Conservation (phyloP, 92 coral and sea anemone species). For the Meandrina meandrites region DNA sequence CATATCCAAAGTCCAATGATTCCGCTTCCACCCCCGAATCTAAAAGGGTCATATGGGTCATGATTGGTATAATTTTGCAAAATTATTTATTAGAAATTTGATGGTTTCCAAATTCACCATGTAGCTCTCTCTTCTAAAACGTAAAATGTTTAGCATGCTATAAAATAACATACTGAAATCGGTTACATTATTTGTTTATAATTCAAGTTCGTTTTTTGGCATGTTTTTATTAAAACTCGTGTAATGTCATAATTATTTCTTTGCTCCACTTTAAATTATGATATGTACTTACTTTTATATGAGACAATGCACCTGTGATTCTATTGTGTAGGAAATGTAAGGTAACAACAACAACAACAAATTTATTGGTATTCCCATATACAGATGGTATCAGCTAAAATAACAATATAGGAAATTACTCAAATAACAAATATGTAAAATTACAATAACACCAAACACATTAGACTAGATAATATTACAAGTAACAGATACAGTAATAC, state of each 20-base stretch:
- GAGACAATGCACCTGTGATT: neutral
- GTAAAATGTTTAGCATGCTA: neutral
- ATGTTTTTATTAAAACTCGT: neutral
- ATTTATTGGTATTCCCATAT: too few relatives aligned
- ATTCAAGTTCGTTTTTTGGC: neutral
- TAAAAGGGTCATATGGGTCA: neutral
- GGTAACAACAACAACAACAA: too few relatives aligned
- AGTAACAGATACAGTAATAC: too few relatives aligned
- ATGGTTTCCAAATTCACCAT: neutral
- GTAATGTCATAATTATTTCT: neutral
- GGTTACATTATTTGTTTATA: neutral
- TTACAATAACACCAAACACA: too few relatives aligned
- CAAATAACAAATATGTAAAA: too few relatives aligned
- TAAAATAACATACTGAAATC: too few relatives aligned
- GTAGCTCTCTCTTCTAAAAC: too few relatives aligned
- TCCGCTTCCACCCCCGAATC: too few relatives aligned
- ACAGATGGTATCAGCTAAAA: too few relatives aligned
- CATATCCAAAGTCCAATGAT: too few relatives aligned
- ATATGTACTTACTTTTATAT: neutral
- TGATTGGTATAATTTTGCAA: neutral
- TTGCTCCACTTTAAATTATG: neutral
- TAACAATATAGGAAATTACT: too few relatives aligned
- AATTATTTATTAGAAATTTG: neutral
- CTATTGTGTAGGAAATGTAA: neutral
- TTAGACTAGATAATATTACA: too few relatives aligned